Evolutionary conservation across 2,113 vertebrate species (phyloP).

Genomic region (Buteo buteo): DNA sequence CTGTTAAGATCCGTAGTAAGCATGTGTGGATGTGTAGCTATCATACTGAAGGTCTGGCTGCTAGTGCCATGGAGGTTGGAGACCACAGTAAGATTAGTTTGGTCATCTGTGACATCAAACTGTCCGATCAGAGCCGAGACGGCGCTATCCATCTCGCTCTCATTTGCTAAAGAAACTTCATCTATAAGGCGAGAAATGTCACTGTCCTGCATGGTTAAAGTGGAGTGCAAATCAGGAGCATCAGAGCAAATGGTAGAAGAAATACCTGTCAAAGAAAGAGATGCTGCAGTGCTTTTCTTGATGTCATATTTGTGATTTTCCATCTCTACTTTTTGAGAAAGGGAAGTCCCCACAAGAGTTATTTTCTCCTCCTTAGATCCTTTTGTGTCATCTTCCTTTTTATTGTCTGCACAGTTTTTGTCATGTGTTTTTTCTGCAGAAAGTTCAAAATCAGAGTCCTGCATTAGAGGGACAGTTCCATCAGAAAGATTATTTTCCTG

Average conservation of each 20-base stretch:
- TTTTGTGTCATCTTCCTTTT: neutral
- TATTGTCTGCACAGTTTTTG: neutral
- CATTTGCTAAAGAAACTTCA: constrained; percentile 79
- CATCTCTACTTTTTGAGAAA: constrained; percentile 1
- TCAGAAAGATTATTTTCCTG: constrained; percentile 13
- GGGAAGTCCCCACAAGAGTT: neutral
- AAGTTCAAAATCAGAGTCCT: neutral
- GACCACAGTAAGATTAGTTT: constrained; percentile 9
- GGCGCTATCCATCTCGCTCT: constrained; percentile 78
- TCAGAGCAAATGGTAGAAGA: neutral
- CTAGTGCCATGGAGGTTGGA: neutral
- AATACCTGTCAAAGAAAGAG: constrained; percentile 40
- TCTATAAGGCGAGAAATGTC: constrained; percentile 90
- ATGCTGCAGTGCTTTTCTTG: neutral
- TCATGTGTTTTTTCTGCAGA: neutral
- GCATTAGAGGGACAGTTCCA: neutral
- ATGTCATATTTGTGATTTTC: neutral
- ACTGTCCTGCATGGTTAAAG: constrained; percentile 76
- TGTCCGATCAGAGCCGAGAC: constrained; percentile 87
- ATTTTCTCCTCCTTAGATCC: neutral
- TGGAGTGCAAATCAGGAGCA: constrained; percentile 56
- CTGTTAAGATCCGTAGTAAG: neutral
- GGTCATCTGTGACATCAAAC: constrained; percentile 74
- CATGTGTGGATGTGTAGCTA: neutral
- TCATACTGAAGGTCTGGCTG: neutral